These are phyloP conservation scores for Drosophila navojoa DNA, from an alignment of 1,140 invertebrate genomes.

Conservation along the genomic window DNA sequence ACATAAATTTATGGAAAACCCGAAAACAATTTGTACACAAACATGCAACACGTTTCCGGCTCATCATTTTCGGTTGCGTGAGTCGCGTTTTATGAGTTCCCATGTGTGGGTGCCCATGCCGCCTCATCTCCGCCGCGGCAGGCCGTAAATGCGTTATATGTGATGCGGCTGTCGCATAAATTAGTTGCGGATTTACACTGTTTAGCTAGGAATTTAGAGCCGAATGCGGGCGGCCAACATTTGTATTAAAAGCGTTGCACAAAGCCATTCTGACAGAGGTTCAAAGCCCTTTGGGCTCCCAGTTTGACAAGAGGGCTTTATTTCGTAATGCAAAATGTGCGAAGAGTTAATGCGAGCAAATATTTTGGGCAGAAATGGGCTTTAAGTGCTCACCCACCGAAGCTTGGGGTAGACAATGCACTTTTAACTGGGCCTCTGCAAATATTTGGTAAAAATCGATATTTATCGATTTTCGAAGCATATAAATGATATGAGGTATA, in stretches of 20 bases:
- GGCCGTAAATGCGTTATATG: slow-evolving; percentile 43
- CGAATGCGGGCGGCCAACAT: slow-evolving; percentile 5
- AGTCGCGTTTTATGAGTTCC: slow-evolving; percentile 43
- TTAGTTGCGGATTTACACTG: slow-evolving; percentile 62
- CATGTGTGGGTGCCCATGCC: slow-evolving; percentile 12
- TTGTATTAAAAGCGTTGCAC: slow-evolving; percentile 21
- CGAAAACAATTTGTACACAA: slow-evolving; percentile 60
- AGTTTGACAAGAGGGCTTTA: background rate
- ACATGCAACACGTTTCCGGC: slow-evolving; percentile 68
- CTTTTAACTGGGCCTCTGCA: too few species aligned
- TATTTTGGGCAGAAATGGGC: background rate
- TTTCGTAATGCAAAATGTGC: slow-evolving; percentile 1
- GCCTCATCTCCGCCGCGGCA: background rate
- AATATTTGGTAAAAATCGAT: too few species aligned
- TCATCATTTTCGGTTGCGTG: slow-evolving; percentile 53
- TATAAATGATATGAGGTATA: too few species aligned
- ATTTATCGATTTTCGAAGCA: background rate
- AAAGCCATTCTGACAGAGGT: slow-evolving; percentile 34
- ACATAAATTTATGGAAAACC: slow-evolving; percentile 68
- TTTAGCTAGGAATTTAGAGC: slow-evolving; percentile 22
- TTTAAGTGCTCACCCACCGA: background rate
- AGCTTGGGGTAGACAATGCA: too few species aligned
- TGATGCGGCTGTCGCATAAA: slow-evolving; percentile 56
- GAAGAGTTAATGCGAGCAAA: background rate
- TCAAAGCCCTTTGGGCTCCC: slow-evolving; percentile 2